These are phyloP conservation scores for Gastracanthus pulcherrimus DNA, from an alignment of 2,888 invertebrate species.

Conservation along the genomic window DNA sequence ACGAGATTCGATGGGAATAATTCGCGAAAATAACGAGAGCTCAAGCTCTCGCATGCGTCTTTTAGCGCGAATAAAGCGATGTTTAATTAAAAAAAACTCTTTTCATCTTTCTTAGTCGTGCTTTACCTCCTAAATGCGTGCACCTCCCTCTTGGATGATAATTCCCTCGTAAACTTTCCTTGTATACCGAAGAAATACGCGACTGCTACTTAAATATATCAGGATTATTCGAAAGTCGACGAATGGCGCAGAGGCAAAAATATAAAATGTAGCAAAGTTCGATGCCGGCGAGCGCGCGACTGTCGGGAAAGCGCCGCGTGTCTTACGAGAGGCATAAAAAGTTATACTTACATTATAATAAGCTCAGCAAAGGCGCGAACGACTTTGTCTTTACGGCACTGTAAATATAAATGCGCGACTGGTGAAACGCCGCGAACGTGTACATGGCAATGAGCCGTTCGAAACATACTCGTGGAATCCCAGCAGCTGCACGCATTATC, in stretches of 20 bases:
- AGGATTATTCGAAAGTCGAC: too few relatives aligned
- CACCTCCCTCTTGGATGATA: too few relatives aligned
- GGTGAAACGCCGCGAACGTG: slow-evolving; percentile 55
- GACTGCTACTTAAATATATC: too few relatives aligned
- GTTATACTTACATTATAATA: slow-evolving; percentile 75
- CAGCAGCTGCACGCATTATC: slow-evolving; percentile 21
- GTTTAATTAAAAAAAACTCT: slow-evolving; percentile 45
- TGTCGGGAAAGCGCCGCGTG: too few relatives aligned
- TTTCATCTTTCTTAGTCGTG: not conserved
- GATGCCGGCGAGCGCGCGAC: too few relatives aligned
- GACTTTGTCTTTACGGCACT: slow-evolving; percentile 68
- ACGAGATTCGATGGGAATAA: slow-evolving; percentile 40
- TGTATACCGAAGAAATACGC: too few relatives aligned
- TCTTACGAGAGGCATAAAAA: slow-evolving; percentile 72
- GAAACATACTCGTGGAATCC: slow-evolving; percentile 38
- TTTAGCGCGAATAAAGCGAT: slow-evolving; percentile 36
- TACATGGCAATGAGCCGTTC: slow-evolving; percentile 36
- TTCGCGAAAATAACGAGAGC: slow-evolving; percentile 20
- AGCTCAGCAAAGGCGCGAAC: slow-evolving; percentile 65
- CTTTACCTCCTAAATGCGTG: too few relatives aligned
- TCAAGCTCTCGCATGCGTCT: not conserved
- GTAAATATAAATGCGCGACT: slow-evolving; percentile 65
- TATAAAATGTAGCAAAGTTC: too few relatives aligned
- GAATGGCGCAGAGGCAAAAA: too few relatives aligned
- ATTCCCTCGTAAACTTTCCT: too few relatives aligned